phyloP scores from a whole-genome alignment of 23 tunicate genomes.

The Halocynthia aurantium region DNA sequence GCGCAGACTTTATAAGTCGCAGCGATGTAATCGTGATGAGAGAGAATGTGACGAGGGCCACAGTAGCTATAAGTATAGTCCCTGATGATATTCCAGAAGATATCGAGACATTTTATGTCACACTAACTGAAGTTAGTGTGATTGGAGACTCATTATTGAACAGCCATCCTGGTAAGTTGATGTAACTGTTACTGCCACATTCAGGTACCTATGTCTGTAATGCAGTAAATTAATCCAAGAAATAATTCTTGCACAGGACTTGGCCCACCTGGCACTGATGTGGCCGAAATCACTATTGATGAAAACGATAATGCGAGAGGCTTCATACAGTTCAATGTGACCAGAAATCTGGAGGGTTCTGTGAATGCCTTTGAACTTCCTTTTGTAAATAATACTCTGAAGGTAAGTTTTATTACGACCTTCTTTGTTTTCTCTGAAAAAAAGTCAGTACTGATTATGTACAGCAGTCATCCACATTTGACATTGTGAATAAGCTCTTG shows the following conservation, averaged over 20 bases:
- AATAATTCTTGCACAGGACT: conserved; percentile 24
- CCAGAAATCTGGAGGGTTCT: conserved; percentile 59
- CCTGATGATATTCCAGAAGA: conserved; percentile 88
- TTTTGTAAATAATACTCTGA: conserved; percentile 36
- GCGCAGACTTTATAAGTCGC: conserved; percentile 53
- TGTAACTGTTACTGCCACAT: neutral
- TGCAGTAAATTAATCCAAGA: neutral
- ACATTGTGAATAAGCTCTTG: no score
- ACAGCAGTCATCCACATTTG: no score
- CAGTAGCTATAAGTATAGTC: conserved; percentile 56
- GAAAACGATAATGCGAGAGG: conserved; percentile 84
- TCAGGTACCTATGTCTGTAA: neutral
- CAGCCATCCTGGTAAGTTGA: conserved; percentile 44
- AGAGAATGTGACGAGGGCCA: conserved; percentile 74
- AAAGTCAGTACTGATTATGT: neutral
- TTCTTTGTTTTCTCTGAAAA: neutral
- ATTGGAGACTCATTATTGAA: conserved; percentile 57
- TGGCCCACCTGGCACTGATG: conserved; percentile 44
- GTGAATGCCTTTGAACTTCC: conserved; percentile 85
- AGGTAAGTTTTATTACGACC: conserved; percentile 11
- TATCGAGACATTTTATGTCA: conserved; percentile 67
- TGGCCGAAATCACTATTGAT: conserved; percentile 66
- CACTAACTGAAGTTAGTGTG: conserved; percentile 41
- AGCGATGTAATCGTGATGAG: conserved; percentile 38
- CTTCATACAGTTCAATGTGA: conserved; percentile 69